Conservation (phyloP, 2,797 vertebrate species). For the Schizopygopsis malacanthus region DNA sequence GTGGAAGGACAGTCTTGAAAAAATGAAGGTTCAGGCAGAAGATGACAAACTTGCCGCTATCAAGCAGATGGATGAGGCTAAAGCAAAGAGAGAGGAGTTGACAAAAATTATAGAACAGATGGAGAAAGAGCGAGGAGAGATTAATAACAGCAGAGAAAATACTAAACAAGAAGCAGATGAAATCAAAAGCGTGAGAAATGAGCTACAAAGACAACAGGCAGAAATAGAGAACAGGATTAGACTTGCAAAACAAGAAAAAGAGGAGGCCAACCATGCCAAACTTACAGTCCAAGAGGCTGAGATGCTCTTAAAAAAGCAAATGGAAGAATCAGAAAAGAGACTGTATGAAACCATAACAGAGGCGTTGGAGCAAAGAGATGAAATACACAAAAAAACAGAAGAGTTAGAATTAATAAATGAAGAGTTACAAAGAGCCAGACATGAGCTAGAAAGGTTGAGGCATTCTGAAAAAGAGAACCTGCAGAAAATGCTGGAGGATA, state of each 20-base stretch:
- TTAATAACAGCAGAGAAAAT: conserved; percentile 30
- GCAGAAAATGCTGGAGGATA: conserved; percentile 34
- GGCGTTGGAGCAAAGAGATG: conserved; percentile 47
- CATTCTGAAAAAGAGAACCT: conserved; percentile 31
- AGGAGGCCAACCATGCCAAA: conserved; percentile 37
- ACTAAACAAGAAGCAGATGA: conserved; percentile 35
- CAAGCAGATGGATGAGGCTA: conserved; percentile 34
- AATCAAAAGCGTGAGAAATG: conserved; percentile 36
- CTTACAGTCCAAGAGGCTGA: conserved; percentile 35
- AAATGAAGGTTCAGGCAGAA: conserved; percentile 38
- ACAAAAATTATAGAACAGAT: conserved; percentile 18
- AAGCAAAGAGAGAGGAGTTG: conserved; percentile 44
- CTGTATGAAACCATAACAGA: conserved; percentile 49
- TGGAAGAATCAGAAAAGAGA: conserved; percentile 57
- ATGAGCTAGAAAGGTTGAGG: conserved; percentile 17
- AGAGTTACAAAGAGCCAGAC: conserved; percentile 40
- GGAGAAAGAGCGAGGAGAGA: conserved; percentile 38
- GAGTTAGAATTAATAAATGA: conserved; percentile 52
- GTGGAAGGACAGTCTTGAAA: conserved; percentile 39
- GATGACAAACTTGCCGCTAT: conserved; percentile 29
- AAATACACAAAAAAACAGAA: conserved; percentile 51
- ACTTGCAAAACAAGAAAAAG: conserved; percentile 32
- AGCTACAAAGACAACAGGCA: conserved; percentile 32
- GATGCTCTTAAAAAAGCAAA: conserved; percentile 42
- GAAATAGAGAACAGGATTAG: conserved; percentile 43